Percentiles rank a stretch among this genome's conserved stretches.
These are phyloP conservation scores for Larimichthys polyactis DNA, from an alignment of 2,113 vertebrate genomes.

Conservation along the genomic window DNA sequence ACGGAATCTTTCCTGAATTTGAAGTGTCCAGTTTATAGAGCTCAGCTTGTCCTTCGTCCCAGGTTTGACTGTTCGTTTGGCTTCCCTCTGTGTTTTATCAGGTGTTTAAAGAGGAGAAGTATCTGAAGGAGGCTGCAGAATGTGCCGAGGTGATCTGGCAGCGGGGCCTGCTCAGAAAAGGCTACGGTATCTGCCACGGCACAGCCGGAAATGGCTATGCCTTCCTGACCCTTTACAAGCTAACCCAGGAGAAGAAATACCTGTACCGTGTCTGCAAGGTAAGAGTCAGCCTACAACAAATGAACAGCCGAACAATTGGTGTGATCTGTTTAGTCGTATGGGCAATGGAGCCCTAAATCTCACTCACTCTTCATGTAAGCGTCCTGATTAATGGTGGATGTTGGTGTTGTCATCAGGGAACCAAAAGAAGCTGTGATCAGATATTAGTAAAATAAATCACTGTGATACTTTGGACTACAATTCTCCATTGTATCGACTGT, in stretches of 20 bases:
- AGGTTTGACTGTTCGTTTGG: neutral
- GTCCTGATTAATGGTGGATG: neutral
- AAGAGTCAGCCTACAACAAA: conserved; percentile 1
- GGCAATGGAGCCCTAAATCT: neutral
- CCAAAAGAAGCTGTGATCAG: too few species aligned
- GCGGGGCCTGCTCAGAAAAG: conserved; percentile 94
- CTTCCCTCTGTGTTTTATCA: conserved; percentile 55
- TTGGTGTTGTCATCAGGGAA: neutral
- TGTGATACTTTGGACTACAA: too few species aligned
- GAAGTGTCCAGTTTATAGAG: neutral
- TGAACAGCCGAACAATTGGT: neutral
- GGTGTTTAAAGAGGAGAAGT: conserved; percentile 98
- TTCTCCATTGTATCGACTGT: too few species aligned
- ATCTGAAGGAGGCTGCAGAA: conserved; percentile 94
- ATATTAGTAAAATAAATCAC: too few species aligned
- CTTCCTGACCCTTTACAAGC: conserved; percentile 93
- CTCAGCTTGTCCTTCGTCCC: too few species aligned
- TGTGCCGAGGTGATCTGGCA: conserved; percentile 97
- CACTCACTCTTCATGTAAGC: neutral
- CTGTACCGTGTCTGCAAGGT: conserved; percentile 97
- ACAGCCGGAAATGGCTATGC: conserved; percentile 94
- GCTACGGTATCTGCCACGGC: conserved; percentile 96
- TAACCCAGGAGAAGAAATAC: conserved; percentile 94
- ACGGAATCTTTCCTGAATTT: neutral
- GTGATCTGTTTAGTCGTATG: too few species aligned